Base-by-base conservation (phyloP, 2,113 vertebrate genomes). In the Ammospiza nelsoni region DNA sequence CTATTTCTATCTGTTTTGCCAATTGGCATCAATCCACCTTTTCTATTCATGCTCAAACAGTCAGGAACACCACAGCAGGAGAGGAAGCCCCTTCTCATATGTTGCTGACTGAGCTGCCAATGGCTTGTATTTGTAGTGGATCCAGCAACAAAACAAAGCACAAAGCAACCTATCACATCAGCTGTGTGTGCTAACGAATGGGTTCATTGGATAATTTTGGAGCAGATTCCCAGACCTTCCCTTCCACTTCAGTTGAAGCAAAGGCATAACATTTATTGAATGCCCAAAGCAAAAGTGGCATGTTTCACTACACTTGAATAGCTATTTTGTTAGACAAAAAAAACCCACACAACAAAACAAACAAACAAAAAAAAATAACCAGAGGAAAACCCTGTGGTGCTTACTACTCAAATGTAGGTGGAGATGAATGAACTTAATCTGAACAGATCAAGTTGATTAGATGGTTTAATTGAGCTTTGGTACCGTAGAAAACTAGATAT, bases 21-120 rank as follows among this genome's bases (percentile, higher is more conserved):
- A 98, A 2, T 78, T 99, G 98, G 98, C 98, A 72, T 61, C 68
- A 54, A 37, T 97, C 98, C 98, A 98, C 95, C 94, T 95, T 96
- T 92, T 97, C 97, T 98, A 93, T 98, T 98, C 97, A 94, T 97
- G 96, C 95, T 96, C 95, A 96, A 97, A 92, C 96, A 85, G 97
- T 94, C 97, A 97, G 91, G 96, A 97, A 91, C 94, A 51, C 82
- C 96, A 62, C 83, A 9, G 58, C 66, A 22, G 82, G 85, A 97
- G 96, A 97, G 97, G 97, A 97, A 98, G 95, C 97, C 94, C 97
- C 94, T 84, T 94, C 94, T 96, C 93, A 46, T 76, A 85, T 91
- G 94, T 88, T 97, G 91, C n/a, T 83, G 73, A 77, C 85, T 92
- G 93, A 84, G 68, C 74, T 97, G 97, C 97, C 96, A 97, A 77